Conservation (phyloP, 2,797 vertebrate species). For the Diceros bicornis region DNA sequence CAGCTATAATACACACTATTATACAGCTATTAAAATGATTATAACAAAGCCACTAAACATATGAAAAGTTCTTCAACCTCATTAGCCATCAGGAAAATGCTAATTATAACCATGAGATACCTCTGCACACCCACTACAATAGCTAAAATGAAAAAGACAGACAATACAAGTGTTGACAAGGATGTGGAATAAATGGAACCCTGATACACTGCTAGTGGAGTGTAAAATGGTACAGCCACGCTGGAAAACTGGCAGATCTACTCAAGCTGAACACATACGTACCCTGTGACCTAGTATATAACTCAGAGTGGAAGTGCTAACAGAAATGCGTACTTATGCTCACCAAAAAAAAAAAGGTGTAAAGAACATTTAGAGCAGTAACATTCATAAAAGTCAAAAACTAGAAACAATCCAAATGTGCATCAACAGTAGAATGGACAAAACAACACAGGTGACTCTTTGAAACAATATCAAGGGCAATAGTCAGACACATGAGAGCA, state of each 20-base stretch:
- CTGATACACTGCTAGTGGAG: fast-evolving
- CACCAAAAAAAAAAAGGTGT: neutral
- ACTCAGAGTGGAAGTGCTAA: neutral
- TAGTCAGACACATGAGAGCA: neutral
- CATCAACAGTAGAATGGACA: neutral
- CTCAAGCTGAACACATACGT: neutral
- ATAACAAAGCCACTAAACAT: neutral
- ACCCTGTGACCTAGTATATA: neutral
- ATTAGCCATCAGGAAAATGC: neutral
- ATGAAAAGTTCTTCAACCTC: neutral
- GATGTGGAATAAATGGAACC: neutral
- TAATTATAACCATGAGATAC: neutral
- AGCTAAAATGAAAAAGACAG: neutral
- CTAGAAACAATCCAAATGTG: neutral
- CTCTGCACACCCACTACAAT: neutral
- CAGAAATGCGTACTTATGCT: neutral
- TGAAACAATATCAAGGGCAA: neutral
- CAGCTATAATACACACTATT: neutral
- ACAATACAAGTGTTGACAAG: neutral
- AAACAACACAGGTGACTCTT: neutral
- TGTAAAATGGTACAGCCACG: fast-evolving
- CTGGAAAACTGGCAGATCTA: neutral
- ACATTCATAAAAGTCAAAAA: neutral
- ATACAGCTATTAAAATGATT: neutral
- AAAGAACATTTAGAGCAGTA: neutral